Evolutionary conservation across 2,888 invertebrate genomes (phyloP).

Genomic region (Eristalinus sepulchralis): DNA sequence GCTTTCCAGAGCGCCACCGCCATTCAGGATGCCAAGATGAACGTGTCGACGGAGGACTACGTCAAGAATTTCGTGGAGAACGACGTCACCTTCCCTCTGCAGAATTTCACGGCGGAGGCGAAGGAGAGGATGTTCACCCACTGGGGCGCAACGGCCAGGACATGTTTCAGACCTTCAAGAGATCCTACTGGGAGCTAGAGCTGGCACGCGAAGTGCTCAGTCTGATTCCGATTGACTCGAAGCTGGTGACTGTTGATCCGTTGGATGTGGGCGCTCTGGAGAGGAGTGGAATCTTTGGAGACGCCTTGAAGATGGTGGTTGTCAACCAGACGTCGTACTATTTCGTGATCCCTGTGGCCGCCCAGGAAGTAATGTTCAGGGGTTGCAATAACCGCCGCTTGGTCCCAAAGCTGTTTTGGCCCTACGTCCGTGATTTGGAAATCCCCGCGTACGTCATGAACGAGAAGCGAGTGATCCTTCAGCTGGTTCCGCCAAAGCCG

Average conservation of each 20-base stretch:
- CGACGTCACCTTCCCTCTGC: slow-evolving; percentile 72
- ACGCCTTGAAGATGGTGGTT: slow-evolving; percentile 75
- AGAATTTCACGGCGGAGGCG: slow-evolving; percentile 76
- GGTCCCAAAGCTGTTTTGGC: slow-evolving; percentile 77
- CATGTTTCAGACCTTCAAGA: slow-evolving; percentile 76
- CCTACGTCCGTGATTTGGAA: slow-evolving; percentile 78
- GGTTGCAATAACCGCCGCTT: slow-evolving; percentile 78
- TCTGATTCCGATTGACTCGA: slow-evolving; percentile 74
- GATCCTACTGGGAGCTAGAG: slow-evolving; percentile 76
- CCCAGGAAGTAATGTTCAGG: slow-evolving; percentile 77
- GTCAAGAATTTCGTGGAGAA: slow-evolving; percentile 75
- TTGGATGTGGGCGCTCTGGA: slow-evolving; percentile 75
- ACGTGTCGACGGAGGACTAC: slow-evolving; percentile 75
- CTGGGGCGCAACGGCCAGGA: slow-evolving; percentile 78
- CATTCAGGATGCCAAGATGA: slow-evolving; percentile 76
- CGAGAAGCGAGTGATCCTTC: slow-evolving; percentile 76
- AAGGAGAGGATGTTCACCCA: slow-evolving; percentile 78
- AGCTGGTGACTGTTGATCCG: slow-evolving; percentile 76
- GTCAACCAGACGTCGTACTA: slow-evolving; percentile 77
- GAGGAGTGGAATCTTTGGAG: slow-evolving; percentile 74
- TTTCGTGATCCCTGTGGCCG: slow-evolving; percentile 79
- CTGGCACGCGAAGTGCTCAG: slow-evolving; percentile 72
- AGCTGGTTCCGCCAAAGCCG: slow-evolving; percentile 78
- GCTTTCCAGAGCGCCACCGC: slow-evolving; percentile 75
- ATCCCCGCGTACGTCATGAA: slow-evolving; percentile 78